A percentile compares a stretch with the other conserved stretches of the same genome.
phyloP scores from a whole-genome alignment of 2,888 invertebrate genomes.

The Tigriopus californicus region DNA sequence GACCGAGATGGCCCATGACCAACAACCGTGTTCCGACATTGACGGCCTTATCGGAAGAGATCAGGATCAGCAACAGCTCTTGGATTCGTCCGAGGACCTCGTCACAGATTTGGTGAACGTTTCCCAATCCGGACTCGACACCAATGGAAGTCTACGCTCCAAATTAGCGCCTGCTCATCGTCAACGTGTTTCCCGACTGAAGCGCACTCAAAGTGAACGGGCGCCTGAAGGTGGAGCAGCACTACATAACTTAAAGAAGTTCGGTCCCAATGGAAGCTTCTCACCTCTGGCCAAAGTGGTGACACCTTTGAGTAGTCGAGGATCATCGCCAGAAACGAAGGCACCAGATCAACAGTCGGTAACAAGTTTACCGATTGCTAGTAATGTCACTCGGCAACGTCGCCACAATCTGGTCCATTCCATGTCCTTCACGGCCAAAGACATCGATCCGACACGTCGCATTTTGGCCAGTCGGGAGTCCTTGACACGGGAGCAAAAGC shows the following conservation, averaged over 20 bases:
- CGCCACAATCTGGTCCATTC: not conserved
- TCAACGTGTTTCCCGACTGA: not conserved
- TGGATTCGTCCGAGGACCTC: not conserved
- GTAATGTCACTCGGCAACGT: not conserved
- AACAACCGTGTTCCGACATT: not conserved
- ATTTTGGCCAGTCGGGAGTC: not conserved
- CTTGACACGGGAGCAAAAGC: slow-evolving; percentile 23
- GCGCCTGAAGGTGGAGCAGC: not conserved
- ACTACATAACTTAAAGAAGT: no score
- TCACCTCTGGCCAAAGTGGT: no score
- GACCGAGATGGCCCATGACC: not conserved
- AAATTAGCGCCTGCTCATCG: not conserved
- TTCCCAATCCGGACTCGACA: not conserved
- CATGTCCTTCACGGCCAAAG: not conserved
- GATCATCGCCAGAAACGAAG: no score
- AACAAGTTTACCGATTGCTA: no score
- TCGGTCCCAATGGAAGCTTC: no score
- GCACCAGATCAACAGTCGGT: no score
- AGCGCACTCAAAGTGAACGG: not conserved
- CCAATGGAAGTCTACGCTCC: not conserved
- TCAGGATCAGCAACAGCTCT: not conserved
- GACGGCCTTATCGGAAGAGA: not conserved
- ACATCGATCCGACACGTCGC: not conserved
- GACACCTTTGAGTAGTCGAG: no score
- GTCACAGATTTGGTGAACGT: no score